phyloP scores from a whole-genome alignment of 2,888 invertebrate genomes.

The Pollenia griseotomentosa region DNA sequence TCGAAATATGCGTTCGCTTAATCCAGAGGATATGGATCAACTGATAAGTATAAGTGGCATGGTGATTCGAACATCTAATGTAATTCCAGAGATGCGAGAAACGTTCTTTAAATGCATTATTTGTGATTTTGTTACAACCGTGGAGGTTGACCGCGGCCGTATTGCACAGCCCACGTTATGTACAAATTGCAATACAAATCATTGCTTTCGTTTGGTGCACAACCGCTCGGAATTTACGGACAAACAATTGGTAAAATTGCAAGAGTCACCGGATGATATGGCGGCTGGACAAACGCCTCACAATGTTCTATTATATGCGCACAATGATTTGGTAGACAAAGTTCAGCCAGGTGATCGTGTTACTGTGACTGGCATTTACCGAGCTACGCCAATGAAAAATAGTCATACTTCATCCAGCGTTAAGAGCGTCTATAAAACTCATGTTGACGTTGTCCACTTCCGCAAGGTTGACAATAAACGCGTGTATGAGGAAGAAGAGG shows the following conservation, averaged over 20 bases:
- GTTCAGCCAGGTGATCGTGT: slow-evolving; percentile 98
- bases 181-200: slow-evolving; percentile 96
- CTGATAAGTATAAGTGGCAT: slow-evolving; percentile 98
- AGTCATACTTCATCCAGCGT: slow-evolving; percentile 94
- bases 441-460: slow-evolving; percentile 98
- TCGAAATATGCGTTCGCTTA: slow-evolving; percentile 95
- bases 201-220: slow-evolving; percentile 96
- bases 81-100: slow-evolving; percentile 99
- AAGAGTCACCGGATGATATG: slow-evolving; percentile 99
- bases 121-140: slow-evolving; percentile 92
- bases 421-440: slow-evolving; percentile 96
- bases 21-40: slow-evolving; percentile 99
- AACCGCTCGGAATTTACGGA: slow-evolving; percentile 98
- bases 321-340: slow-evolving; percentile 97
- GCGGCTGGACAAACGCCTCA: slow-evolving; percentile 99
- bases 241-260: slow-evolving; percentile 98
- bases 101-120: slow-evolving; percentile 98
- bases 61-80: slow-evolving; percentile 97
- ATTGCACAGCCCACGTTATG: slow-evolving; percentile 98
- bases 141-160: slow-evolving; percentile 96
- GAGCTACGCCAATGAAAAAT: slow-evolving; percentile 94
- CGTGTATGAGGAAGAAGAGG: slow-evolving; percentile 93
- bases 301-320: slow-evolving; percentile 95
- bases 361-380: slow-evolving; percentile 97
- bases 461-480: slow-evolving; percentile 93